These are phyloP conservation scores for Chloroceryle aenea DNA, from an alignment of 2,113 vertebrate species.

Conservation along the genomic window DNA sequence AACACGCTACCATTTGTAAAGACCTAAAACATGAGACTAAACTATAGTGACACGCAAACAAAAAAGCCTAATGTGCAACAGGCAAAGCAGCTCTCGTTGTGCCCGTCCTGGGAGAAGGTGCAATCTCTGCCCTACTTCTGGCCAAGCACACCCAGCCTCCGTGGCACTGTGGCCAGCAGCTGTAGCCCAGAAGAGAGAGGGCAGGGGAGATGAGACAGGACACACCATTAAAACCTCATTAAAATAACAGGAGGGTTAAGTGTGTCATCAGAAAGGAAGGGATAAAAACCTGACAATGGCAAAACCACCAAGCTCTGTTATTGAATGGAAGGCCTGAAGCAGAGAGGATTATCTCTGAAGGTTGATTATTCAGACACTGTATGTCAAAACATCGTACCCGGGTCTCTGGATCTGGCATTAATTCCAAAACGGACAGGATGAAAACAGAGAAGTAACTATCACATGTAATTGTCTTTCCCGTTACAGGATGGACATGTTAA, in stretches of 20 bases:
- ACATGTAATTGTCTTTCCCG: background rate
- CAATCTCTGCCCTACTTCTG: background rate
- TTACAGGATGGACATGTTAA: background rate
- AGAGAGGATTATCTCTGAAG: conserved; percentile 57
- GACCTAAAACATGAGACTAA: background rate
- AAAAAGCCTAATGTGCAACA: background rate
- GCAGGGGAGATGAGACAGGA: background rate
- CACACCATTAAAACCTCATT: background rate
- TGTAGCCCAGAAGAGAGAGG: background rate
- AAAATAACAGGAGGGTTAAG: background rate
- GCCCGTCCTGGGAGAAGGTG: background rate
- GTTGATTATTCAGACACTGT: background rate
- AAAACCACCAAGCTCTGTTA: background rate
- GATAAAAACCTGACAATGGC: background rate
- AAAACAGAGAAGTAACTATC: conserved; percentile 1
- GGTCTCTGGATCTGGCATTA: conserved; percentile 13
- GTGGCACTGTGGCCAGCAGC: background rate
- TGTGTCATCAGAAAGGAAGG: background rate
- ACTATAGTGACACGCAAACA: background rate
- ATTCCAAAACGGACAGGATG: conserved; percentile 37
- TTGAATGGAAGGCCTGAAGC: background rate
- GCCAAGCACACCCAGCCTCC: background rate
- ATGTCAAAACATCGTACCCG: background rate
- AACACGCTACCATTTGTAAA: conserved; percentile 10
- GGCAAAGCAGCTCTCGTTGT: background rate